Conservation (phyloP, 2,888 invertebrate species). For the Priapulus caudatus region DNA sequence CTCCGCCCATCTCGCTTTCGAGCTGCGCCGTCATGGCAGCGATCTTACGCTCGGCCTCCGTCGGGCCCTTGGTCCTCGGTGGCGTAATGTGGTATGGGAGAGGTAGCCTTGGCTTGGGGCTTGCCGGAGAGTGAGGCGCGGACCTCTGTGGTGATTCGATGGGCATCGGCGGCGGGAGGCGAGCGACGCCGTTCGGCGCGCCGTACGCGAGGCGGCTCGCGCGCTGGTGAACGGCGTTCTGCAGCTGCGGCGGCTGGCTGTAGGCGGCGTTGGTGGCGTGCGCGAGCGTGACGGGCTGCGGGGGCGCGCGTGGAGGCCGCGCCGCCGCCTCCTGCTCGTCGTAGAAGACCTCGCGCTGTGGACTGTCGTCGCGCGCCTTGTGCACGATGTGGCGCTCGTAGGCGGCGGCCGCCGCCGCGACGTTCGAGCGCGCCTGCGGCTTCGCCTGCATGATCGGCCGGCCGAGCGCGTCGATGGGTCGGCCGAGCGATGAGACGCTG, state of each 20-base stretch:
- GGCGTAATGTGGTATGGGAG: constrained; percentile 78
- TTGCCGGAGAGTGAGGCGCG: constrained; percentile 19
- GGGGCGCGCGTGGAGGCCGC: background rate
- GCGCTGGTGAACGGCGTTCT: background rate
- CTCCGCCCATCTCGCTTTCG: constrained; percentile 66
- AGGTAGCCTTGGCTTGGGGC: constrained; percentile 26
- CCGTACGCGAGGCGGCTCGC: background rate
- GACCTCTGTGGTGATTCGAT: background rate
- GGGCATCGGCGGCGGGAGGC: background rate
- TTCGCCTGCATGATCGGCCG: background rate
- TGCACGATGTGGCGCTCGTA: constrained; percentile 5
- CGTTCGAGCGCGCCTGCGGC: background rate
- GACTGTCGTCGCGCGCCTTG: background rate
- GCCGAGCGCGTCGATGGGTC: background rate
- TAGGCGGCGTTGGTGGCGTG: background rate
- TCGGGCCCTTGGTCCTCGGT: constrained; percentile 68
- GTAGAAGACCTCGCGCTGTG: background rate
- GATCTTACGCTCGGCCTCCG: constrained; percentile 83
- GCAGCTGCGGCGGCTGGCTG: background rate
- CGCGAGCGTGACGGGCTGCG: background rate
- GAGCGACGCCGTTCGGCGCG: background rate
- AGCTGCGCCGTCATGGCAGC: constrained; percentile 80
- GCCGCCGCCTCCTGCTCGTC: constrained; percentile 8
- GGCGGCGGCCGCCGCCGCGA: background rate
- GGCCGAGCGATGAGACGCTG: constrained; percentile 30